These are phyloP conservation scores for Mormyrus iriodes DNA, from an alignment of 2,113 vertebrate genomes.

Conservation along the genomic window DNA sequence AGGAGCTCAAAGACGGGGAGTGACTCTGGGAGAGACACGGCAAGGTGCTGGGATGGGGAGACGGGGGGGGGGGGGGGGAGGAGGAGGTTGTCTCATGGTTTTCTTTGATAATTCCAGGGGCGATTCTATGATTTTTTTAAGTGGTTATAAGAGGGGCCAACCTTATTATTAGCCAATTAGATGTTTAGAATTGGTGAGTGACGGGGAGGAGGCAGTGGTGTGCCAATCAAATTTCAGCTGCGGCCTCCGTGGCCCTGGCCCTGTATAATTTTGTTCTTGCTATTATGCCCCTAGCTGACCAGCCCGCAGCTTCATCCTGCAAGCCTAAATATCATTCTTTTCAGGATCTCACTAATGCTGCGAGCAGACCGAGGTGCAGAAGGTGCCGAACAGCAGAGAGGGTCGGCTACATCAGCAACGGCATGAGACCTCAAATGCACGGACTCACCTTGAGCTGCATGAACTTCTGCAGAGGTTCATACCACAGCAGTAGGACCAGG, in stretches of 20 bases:
- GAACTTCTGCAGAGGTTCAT: constrained; percentile 68
- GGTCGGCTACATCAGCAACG: too few relatives aligned
- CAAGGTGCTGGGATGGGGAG: constrained; percentile 57
- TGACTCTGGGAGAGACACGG: constrained; percentile 59
- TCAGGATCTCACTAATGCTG: background rate
- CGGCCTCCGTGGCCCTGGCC: background rate
- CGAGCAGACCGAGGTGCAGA: background rate
- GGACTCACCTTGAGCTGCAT: constrained; percentile 65
- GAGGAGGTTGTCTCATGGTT: background rate
- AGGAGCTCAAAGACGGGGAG: constrained; percentile 73
- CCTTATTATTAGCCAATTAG: background rate
- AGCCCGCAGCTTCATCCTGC: background rate
- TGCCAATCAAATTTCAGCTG: background rate
- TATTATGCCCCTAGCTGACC: background rate
- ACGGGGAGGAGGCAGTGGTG: background rate
- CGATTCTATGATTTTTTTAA: background rate
- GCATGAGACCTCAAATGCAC: background rate
- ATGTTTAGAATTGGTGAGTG: background rate
- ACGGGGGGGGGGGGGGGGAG: background rate
- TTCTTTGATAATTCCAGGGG: background rate
- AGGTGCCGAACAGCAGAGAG: background rate
- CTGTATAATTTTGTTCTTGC: background rate
- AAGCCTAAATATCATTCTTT: background rate
- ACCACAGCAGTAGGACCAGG: constrained; percentile 68
- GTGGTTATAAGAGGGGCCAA: background rate